phyloP scores from a whole-genome alignment of 2,888 invertebrate genomes.

The Bellardia bayeri region DNA sequence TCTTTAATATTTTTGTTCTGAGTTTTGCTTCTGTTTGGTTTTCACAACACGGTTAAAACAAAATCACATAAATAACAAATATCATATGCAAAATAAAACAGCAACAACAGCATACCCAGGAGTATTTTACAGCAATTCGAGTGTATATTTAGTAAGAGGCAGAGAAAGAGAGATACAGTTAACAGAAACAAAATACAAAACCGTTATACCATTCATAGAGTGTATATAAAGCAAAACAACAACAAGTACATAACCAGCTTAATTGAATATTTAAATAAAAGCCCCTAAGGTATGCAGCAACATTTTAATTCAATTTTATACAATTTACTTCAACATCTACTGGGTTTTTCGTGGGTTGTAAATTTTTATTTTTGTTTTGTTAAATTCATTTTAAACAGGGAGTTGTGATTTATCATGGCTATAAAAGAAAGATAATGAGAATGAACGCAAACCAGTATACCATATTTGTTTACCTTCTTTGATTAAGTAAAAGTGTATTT shows the following conservation, averaged over 20 bases:
- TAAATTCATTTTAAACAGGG: constrained; percentile 40
- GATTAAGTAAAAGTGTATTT: too few relatives aligned
- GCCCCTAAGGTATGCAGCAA: constrained; percentile 61
- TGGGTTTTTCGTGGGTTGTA: constrained; percentile 1
- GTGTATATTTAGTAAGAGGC: neutral
- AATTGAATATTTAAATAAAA: constrained; percentile 67
- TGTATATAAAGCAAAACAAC: constrained; percentile 19
- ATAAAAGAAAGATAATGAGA: neutral
- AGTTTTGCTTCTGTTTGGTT: constrained; percentile 3
- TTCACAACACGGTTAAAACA: constrained; percentile 19
- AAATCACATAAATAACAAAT: constrained; percentile 41
- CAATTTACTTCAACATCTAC: constrained; percentile 36
- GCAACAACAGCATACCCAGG: constrained; percentile 1
- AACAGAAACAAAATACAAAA: neutral
- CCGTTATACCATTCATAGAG: constrained; percentile 29
- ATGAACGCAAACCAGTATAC: too few relatives aligned
- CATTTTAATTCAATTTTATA: constrained; percentile 60
- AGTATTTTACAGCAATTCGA: constrained; percentile 12
- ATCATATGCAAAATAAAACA: neutral
- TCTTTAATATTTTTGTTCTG: constrained; percentile 23
- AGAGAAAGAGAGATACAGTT: neutral
- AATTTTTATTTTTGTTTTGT: neutral
- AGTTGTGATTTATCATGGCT: constrained; percentile 42
- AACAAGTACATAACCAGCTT: constrained; percentile 62
- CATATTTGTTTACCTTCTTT: neutral